Conservation (phyloP, 2,888 invertebrate species). For the Heteromyza rotundicornis region DNA sequence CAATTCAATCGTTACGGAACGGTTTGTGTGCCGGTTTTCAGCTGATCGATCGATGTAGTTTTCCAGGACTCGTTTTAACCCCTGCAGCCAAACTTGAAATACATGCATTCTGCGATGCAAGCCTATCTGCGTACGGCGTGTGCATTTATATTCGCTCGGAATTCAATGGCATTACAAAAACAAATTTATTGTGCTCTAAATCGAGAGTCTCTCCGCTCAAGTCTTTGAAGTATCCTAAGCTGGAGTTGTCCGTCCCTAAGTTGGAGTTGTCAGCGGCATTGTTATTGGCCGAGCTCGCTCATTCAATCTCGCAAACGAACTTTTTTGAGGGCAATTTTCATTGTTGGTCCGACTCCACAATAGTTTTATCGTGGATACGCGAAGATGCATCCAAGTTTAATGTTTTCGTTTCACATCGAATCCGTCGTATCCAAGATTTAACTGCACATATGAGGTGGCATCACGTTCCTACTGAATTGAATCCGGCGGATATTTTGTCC, state of each 20-base stretch:
- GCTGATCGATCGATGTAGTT: background rate
- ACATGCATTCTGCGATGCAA: constrained; percentile 7
- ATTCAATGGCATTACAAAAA: background rate
- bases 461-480: constrained; percentile 21
- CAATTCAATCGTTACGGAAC: background rate
- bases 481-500: constrained; percentile 15
- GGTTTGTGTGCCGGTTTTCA: background rate
- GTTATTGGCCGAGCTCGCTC: constrained; percentile 14
- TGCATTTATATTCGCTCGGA: background rate
- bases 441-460: constrained; percentile 26
- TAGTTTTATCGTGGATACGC: constrained; percentile 22
- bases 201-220: background rate
- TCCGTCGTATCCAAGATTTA: constrained; percentile 22
- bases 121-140: background rate
- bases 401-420: constrained; percentile 27
- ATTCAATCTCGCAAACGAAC: background rate
- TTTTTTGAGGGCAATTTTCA: constrained; percentile 3
- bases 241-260: constrained; percentile 27
- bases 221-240: background rate
- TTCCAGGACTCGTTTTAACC: background rate
- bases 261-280: constrained; percentile 25
- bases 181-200: background rate
- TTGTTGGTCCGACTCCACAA: constrained; percentile 27
- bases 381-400: constrained; percentile 26
- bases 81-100: background rate